Base-by-base conservation (phyloP, 2,113 vertebrate species). In the Myiopsitta monachus region DNA sequence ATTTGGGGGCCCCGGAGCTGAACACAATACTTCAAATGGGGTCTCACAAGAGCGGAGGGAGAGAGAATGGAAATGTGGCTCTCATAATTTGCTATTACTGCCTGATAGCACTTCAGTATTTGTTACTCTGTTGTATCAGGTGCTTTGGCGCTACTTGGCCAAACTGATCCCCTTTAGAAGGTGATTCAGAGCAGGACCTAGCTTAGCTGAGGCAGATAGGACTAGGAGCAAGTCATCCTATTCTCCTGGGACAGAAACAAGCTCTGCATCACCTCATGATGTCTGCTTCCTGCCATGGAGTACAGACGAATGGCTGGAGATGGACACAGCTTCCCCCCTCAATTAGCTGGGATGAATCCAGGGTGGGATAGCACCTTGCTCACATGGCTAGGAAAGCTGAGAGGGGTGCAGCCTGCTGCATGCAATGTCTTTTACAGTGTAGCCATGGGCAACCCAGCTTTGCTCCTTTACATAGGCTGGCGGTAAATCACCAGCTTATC, bases 141-240 rank as follows among this genome's bases (percentile, higher is more conserved):
- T 83, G 38, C 31, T 80, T 81, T 61, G 33, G 31, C 5, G 23
- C 22, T 70, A 12, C 52, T 88, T 88, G 4, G 1, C 31, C 26
- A 81, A 92, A 77, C 19, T 2, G 23, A 31, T 83, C 46, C 68
- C 21, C 44, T 66, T 73, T 36, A 92, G 72, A 62, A 74, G 26
- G 23, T 22, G 11, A 24, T 67, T 87, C 38, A 78, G 76, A 90
- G 51, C 28, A 57, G 18, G 24, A 63, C n/a, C 36, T 39, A 59
- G 19, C 30, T 62, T 46, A 62, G 14, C 9, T 1, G 1, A 38
- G 9, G 24, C 1, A 0, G 18, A 13, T 2, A n/a, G 15, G 19
- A 27, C 15, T 31, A 27, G 31, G n/a, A 80, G 26, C 18, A 52
- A 79, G 18, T 33, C 49, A 31, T 5, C 6, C 14, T 26, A 0